phyloP scores from a whole-genome alignment of 2,113 vertebrate species.

The Neolamprologus toae region DNA sequence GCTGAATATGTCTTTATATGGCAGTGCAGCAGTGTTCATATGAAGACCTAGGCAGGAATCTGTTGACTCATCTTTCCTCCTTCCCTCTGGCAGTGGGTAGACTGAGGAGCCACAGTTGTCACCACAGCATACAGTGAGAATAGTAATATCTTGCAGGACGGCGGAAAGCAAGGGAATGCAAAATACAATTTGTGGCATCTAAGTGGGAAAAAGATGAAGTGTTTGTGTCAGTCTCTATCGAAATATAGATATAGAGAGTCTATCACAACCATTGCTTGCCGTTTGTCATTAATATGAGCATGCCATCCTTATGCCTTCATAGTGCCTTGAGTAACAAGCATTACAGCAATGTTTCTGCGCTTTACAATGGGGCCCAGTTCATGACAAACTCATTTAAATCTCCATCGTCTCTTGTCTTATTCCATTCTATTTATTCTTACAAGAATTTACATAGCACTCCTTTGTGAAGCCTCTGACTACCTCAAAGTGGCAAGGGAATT shows the following conservation, averaged over 20 bases:
- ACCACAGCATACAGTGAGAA: background rate
- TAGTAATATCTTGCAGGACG: background rate
- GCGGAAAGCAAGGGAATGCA: background rate
- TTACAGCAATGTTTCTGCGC: background rate
- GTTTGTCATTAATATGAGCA: background rate
- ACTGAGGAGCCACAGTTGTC: constrained; percentile 30
- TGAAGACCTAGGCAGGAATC: constrained; percentile 16
- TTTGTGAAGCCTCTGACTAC: background rate
- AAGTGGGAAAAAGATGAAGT: background rate
- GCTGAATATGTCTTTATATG: constrained; percentile 45
- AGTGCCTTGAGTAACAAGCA: background rate
- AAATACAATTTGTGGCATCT: background rate
- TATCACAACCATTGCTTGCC: background rate
- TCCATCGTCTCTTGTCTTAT: background rate
- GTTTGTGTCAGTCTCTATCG: background rate
- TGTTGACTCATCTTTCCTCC: constrained; percentile 29
- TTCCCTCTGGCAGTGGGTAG: constrained; percentile 27
- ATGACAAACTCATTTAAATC: background rate
- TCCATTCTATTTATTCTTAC: background rate
- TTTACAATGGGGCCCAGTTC: background rate
- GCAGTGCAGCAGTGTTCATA: constrained; percentile 1
- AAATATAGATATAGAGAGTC: background rate
- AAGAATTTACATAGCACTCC: background rate
- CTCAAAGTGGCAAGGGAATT: background rate
- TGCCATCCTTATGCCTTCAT: background rate